Conservation (phyloP, 2,113 vertebrate genomes). For the Ophiodon elongatus region DNA sequence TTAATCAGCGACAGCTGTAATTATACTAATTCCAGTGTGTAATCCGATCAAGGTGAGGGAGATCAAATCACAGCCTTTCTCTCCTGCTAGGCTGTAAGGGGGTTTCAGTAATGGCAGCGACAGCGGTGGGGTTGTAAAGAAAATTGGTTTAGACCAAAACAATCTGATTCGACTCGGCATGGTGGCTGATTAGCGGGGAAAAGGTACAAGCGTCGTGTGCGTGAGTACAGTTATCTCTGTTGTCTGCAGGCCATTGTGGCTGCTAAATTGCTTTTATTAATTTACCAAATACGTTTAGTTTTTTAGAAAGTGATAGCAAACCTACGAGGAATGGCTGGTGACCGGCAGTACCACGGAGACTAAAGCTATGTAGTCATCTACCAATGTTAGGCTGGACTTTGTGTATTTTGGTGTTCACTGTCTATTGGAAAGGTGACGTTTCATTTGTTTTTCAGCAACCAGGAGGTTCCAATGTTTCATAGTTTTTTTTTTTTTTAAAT, state of each 20-base stretch:
- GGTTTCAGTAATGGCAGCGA: slow-evolving; percentile 32
- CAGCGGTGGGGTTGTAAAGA: slow-evolving; percentile 36
- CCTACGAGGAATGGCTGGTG: neutral
- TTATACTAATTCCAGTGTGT: slow-evolving; percentile 77
- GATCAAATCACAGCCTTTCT: slow-evolving; percentile 72
- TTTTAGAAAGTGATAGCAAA: neutral
- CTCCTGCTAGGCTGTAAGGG: slow-evolving; percentile 33
- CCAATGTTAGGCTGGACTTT: neutral
- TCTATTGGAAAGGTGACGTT: neutral
- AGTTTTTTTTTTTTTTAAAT: too few relatives aligned
- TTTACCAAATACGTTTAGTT: neutral
- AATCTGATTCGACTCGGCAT: slow-evolving; percentile 56
- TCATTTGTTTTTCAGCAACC: slow-evolving; percentile 2
- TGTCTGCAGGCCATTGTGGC: slow-evolving; percentile 9
- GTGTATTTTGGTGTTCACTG: neutral
- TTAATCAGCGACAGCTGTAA: slow-evolving; percentile 81
- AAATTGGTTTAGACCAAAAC: slow-evolving; percentile 68
- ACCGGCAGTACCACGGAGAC: accelerated
- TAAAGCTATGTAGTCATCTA: neutral
- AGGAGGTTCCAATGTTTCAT: neutral
- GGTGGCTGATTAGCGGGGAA: slow-evolving; percentile 26
- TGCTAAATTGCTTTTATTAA: slow-evolving; percentile 33
- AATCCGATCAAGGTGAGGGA: slow-evolving; percentile 77
- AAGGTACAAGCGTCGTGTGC: slow-evolving; percentile 25
- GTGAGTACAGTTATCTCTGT: slow-evolving; percentile 18